A percentile compares a stretch with the other conserved stretches of the same genome.
Evolutionary conservation across 2,113 vertebrate genomes (phyloP).

Genomic region (Cyanoderma ruficeps): DNA sequence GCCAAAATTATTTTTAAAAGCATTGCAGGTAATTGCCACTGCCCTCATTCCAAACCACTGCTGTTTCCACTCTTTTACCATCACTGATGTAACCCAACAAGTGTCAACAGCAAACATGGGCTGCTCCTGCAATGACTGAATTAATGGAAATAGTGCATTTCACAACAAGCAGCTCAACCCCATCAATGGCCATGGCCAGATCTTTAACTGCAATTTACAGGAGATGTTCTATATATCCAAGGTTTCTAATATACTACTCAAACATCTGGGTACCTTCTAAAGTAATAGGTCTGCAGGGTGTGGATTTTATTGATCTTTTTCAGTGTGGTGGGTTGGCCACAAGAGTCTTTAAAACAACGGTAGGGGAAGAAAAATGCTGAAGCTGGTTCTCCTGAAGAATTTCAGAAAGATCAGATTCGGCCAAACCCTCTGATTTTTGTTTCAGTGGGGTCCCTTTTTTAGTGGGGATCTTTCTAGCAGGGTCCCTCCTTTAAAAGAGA

Average conservation of each 20-base stretch:
- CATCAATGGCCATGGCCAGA: neutral
- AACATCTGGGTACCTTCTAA: neutral
- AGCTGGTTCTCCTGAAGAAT: neutral
- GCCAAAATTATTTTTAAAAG: conserved; percentile 57
- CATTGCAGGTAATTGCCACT: conserved; percentile 54
- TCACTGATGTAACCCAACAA: conserved; percentile 11
- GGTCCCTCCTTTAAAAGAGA: conserved; percentile 43
- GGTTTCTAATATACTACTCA: neutral
- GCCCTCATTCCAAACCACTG: conserved; percentile 44
- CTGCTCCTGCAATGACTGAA: neutral
- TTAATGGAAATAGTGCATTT: neutral
- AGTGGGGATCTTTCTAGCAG: conserved; percentile 9
- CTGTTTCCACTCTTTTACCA: conserved; percentile 40
- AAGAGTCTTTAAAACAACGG: neutral
- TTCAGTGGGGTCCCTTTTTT: conserved; percentile 11
- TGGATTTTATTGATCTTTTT: conserved; percentile 1
- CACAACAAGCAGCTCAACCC: neutral
- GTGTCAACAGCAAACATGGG: neutral
- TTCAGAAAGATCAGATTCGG: conserved; percentile 21
- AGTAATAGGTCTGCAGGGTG: neutral
- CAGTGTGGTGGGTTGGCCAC: neutral
- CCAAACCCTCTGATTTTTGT: neutral
- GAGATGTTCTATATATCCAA: neutral
- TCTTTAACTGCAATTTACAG: neutral
- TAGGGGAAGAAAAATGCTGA: neutral